Base-by-base conservation (phyloP, 92 coral and sea anemone genomes). In the Palythoa caribaeorum region DNA sequence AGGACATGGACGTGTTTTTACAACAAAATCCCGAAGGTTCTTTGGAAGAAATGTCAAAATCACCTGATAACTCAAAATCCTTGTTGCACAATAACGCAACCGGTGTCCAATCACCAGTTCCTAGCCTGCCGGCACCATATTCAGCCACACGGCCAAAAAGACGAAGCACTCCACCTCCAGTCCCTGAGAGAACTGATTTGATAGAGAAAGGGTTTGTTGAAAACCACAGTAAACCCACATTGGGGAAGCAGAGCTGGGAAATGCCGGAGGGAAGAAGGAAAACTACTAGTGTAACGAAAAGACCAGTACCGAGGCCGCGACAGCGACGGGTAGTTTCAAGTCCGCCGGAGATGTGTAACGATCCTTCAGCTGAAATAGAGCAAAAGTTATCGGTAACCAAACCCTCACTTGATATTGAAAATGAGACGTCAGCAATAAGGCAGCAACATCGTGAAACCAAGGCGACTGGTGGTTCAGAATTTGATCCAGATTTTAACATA, bases 281-380 rank as follows among this genome's bases (percentile, higher is more conserved):
- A 14, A 5, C 72, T 38, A 0, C 60, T 21, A 1, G 12, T 6
- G 60, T 47, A 8, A 81, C 7, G 38, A 81, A 9, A 71, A 81
- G 20, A 36, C 86, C 86, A 47, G 86, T 81, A 11, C 86, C 86
- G 3, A 81, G 28, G 6, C 86, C 86, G 10, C 62, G 86, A 38
- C 52, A 36, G 3, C 83, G 48, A 9, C n/a, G 51, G 11, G 4
- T 21, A 12, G 69, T 78, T 19, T 65, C 86, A 35, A 2, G 8
- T n/a, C 76, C 75, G 5, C n/a, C 37, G 3, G 38, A 8, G 2
- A 2, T 2, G 14, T 28, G 39, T 20, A 40, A 17, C 39, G 3
- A 20, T 5, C 13, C 28, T 1, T 5, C 17, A 13, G 16, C 19
- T 21, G 83, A 6, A 77, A 38, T 12, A 54, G 83, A 54, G 28